These are phyloP conservation scores for Eupithecia inturbata DNA, from an alignment of 2,888 invertebrate species.

Conservation along the genomic window DNA sequence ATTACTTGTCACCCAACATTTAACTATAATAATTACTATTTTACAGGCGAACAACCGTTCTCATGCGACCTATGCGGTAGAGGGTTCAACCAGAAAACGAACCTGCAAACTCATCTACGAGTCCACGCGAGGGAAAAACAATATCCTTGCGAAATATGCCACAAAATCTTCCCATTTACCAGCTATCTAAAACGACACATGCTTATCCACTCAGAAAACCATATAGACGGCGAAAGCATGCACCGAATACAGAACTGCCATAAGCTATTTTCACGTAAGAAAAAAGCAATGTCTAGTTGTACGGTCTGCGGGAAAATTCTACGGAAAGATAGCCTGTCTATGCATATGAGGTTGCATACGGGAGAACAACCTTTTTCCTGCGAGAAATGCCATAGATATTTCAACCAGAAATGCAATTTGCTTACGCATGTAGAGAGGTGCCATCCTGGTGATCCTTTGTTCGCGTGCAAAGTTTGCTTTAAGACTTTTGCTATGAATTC, in stretches of 20 bases:
- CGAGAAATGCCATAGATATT: constrained; percentile 16
- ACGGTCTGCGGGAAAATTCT: constrained; percentile 19
- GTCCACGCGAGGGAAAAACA: constrained; percentile 22
- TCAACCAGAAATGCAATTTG: constrained; percentile 28
- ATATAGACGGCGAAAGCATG: constrained; percentile 17
- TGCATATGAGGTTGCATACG: constrained; percentile 22
- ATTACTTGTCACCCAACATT: too few species aligned
- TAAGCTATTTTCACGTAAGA: constrained; percentile 11
- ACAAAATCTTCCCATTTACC: constrained; percentile 23
- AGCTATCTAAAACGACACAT: constrained; percentile 22
- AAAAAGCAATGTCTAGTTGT: neutral
- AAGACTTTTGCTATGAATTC: constrained; percentile 10
- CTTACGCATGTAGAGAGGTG: constrained; percentile 24
- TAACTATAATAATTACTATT: neutral
- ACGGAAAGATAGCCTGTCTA: neutral
- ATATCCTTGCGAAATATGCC: constrained; percentile 21
- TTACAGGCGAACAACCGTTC: constrained; percentile 20
- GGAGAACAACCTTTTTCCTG: constrained; percentile 17
- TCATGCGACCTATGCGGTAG: constrained; percentile 24
- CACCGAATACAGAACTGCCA: constrained; percentile 20
- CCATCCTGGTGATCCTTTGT: constrained; percentile 13
- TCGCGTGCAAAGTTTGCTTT: constrained; percentile 21
- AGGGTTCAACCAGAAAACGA: constrained; percentile 29
- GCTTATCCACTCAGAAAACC: constrained; percentile 9
- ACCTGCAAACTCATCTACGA: constrained; percentile 24